Evolutionary conservation across 1,140 invertebrate genomes (phyloP).

Genomic region (Papilio xuthus): DNA sequence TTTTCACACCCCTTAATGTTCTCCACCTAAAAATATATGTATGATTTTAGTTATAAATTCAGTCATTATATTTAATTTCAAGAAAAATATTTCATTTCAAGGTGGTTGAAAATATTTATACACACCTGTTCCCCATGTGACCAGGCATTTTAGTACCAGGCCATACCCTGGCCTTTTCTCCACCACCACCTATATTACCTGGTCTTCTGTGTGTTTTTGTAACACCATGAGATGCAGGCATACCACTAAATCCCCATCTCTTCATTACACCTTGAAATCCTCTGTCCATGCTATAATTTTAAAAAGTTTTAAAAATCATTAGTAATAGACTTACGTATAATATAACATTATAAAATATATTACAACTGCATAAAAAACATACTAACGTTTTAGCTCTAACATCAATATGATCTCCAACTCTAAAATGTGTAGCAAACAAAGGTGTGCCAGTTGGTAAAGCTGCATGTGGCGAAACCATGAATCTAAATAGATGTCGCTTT

Average conservation of each 20-base stretch:
- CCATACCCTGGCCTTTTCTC: slow-evolving; percentile 92
- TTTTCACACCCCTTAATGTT: slow-evolving; percentile 87
- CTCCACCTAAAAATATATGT: slow-evolving; percentile 82
- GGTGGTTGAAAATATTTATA: too few species aligned
- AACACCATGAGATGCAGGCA: slow-evolving; percentile 94
- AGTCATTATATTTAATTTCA: too few species aligned
- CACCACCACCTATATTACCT: slow-evolving; percentile 94
- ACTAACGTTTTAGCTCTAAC: slow-evolving; percentile 95
- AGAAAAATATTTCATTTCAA: too few species aligned
- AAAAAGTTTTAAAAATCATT: not conserved
- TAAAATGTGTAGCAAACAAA: slow-evolving; percentile 94
- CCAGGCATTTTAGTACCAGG: slow-evolving; percentile 98
- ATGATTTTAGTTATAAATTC: too few species aligned
- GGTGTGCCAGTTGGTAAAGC: slow-evolving; percentile 94
- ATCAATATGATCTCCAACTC: slow-evolving; percentile 95
- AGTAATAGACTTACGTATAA: not conserved
- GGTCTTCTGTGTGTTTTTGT: slow-evolving; percentile 97
- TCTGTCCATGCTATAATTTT: slow-evolving; percentile 87
- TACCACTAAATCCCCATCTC: slow-evolving; percentile 97
- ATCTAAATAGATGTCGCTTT: slow-evolving; percentile 91
- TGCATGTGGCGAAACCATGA: slow-evolving; percentile 93
- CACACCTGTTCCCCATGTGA: slow-evolving; percentile 93
- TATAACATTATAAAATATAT: slow-evolving; percentile 1
- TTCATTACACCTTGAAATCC: slow-evolving; percentile 99
- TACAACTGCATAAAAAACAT: slow-evolving; percentile 36